A percentile compares a stretch with the other conserved stretches of the same genome.
Evolutionary conservation across 1,140 invertebrate species (phyloP).

Genomic region (Drosophila melanica): DNA sequence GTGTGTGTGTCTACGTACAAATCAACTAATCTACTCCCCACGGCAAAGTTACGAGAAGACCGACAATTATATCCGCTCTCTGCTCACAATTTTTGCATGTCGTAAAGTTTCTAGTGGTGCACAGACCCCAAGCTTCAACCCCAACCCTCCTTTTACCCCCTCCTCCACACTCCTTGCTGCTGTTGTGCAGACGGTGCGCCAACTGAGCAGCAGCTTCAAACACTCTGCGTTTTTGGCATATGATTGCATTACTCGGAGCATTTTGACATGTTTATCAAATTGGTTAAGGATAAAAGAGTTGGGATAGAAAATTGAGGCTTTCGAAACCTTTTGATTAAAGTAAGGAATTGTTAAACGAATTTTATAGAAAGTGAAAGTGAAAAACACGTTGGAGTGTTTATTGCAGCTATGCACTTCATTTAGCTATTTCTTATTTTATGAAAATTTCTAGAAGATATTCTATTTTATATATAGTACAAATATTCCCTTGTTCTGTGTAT

Average conservation of each 20-base stretch:
- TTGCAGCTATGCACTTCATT: no score
- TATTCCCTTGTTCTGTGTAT: no score
- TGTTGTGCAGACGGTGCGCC: slow-evolving; percentile 28
- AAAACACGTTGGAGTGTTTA: no score
- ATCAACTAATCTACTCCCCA: slow-evolving; percentile 82
- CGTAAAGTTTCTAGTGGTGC: slow-evolving; percentile 80
- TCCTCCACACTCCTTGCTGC: neutral
- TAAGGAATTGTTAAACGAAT: no score
- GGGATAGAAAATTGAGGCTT: no score
- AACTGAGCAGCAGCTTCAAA: slow-evolving; percentile 24
- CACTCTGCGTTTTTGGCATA: slow-evolving; percentile 8
- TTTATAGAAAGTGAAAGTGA: no score
- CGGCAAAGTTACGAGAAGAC: slow-evolving; percentile 81
- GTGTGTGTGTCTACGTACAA: slow-evolving; percentile 57
- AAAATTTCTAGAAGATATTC: no score
- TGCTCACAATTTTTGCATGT: slow-evolving; percentile 82
- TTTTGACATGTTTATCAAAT: neutral
- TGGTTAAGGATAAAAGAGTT: neutral
- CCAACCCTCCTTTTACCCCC: slow-evolving; percentile 8
- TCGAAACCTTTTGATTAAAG: no score
- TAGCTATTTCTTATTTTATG: no score
- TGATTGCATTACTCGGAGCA: neutral
- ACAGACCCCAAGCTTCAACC: slow-evolving; percentile 46
- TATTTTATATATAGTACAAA: no score
- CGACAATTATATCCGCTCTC: slow-evolving; percentile 82